Evolutionary conservation across 2,113 vertebrate genomes (phyloP), one percentile per base, ranked within the genome.

Genomic region (Eublepharis macularius): DNA sequence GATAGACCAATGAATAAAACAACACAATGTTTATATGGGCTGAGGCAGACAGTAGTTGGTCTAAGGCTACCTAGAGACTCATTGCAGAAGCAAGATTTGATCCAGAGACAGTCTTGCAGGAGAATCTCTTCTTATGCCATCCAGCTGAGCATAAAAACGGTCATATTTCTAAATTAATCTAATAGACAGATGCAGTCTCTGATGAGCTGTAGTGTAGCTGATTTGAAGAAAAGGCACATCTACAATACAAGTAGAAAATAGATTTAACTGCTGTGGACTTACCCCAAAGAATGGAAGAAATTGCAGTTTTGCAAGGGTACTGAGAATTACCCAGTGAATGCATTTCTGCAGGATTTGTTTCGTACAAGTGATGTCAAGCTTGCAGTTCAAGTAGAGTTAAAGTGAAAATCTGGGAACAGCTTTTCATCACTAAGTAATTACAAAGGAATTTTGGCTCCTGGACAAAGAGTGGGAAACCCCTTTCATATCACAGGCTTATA

Each of bases 311-410:
- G 29, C 39, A 73, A 76, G 63, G 89, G 54, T 72, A 49, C 75
- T 79, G 80, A 89, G 36, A 77, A 88, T 86, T 79, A 54, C 9
- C 65, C 72, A 65, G 3, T 34, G 73, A 78, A 79, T 66, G 29
- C 79, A n/a, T n/a, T 91, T 91, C 57, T 73, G 84, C 45, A 74
- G 32, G 14, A 54, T 68, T 73, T 88, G 49, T 72, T 92, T 82
- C 88, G 69, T 87, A 0, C 14, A 19, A 49, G 13, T 70, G 70
- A 82, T 63, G 73, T 54, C 70, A 88, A 80, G 47, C 80, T 36
- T 85, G 8, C 76, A 73, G 14, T 69, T 89, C 76, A 85, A 81
- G 49, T 32, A 63, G 87, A 88, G 72, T 77, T 49, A 80, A 81
- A 75, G 78, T 13, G 6, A 84, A 84, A 19, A 34, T 36, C 36